Evolutionary conservation across 1,140 invertebrate species (phyloP).

Genomic region (Cydia amplana): DNA sequence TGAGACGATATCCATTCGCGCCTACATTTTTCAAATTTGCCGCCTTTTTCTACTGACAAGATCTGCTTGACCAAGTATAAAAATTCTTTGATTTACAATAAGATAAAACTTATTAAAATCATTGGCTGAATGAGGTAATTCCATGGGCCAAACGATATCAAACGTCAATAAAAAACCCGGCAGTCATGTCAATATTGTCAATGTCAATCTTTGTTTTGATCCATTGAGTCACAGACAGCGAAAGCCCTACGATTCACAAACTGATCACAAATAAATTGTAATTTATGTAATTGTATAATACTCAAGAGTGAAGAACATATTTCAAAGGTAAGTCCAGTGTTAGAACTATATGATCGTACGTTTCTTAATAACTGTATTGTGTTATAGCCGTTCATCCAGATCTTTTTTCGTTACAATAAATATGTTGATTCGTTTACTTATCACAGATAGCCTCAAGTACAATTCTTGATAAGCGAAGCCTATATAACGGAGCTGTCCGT

Average conservation of each 20-base stretch:
- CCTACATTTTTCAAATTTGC: too few species aligned
- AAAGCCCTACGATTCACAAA: not conserved
- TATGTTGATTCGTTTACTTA: slow-evolving; percentile 46
- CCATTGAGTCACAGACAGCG: slow-evolving; percentile 8
- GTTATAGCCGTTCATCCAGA: not conserved
- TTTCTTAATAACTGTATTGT: not conserved
- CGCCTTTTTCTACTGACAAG: too few species aligned
- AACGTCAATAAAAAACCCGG: slow-evolving; percentile 13
- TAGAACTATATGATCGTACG: not conserved
- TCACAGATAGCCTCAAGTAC: slow-evolving; percentile 53
- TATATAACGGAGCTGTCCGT: slow-evolving; percentile 72
- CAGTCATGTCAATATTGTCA: slow-evolving; percentile 7
- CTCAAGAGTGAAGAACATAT: not conserved
- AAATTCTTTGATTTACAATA: not conserved
- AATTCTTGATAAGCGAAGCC: slow-evolving; percentile 62
- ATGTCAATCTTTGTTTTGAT: slow-evolving; percentile 30
- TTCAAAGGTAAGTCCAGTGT: slow-evolving; percentile 6
- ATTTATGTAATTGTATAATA: not conserved
- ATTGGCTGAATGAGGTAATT: slow-evolving; percentile 1
- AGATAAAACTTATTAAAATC: not conserved
- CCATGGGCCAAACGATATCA: not conserved
- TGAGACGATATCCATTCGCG: too few species aligned
- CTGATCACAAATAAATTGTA: not conserved
- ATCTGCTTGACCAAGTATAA: too few species aligned
- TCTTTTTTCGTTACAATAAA: slow-evolving; percentile 20